Percentiles rank a stretch among this genome's conserved stretches.
Evolutionary conservation across 2,797 vertebrate genomes (phyloP).

Genomic region (Babyrousa celebensis): DNA sequence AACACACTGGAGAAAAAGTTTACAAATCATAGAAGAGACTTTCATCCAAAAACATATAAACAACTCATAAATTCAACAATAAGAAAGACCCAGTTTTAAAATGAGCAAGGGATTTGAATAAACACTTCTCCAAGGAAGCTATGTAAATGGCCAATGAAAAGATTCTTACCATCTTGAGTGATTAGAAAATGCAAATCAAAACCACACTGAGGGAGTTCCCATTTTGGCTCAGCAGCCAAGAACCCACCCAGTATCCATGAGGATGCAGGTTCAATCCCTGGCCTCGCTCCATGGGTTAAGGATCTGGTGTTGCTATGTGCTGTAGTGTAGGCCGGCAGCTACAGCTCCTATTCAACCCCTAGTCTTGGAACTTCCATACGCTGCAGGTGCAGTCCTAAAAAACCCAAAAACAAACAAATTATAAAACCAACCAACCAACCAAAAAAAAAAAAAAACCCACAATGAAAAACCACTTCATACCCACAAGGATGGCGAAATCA

Average conservation of each 20-base stretch:
- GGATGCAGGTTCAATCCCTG: too few species aligned
- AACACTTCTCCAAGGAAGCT: neutral
- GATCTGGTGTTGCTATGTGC: too few species aligned
- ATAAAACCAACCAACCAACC: too few species aligned
- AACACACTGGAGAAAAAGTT: slow-evolving; percentile 9
- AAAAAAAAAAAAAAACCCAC: neutral
- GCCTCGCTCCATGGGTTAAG: too few species aligned
- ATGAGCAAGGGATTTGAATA: neutral
- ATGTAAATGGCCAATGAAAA: slow-evolving; percentile 9
- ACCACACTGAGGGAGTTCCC: neutral
- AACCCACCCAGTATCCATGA: too few species aligned
- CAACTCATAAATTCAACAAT: slow-evolving; percentile 33
- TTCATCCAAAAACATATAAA: slow-evolving; percentile 29
- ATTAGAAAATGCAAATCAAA: slow-evolving; percentile 9
- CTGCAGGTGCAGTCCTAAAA: too few species aligned
- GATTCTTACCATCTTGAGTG: neutral
- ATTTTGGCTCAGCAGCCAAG: too few species aligned
- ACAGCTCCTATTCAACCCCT: too few species aligned
- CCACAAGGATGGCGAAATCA: neutral
- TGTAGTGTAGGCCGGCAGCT: too few species aligned
- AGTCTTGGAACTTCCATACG: too few species aligned
- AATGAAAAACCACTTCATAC: neutral
- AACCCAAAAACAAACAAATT: too few species aligned
- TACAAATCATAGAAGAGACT: slow-evolving; percentile 19
- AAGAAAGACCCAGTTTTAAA: neutral